phyloP scores from a whole-genome alignment of 2,888 invertebrate species.

The Dynastes grantii region DNA sequence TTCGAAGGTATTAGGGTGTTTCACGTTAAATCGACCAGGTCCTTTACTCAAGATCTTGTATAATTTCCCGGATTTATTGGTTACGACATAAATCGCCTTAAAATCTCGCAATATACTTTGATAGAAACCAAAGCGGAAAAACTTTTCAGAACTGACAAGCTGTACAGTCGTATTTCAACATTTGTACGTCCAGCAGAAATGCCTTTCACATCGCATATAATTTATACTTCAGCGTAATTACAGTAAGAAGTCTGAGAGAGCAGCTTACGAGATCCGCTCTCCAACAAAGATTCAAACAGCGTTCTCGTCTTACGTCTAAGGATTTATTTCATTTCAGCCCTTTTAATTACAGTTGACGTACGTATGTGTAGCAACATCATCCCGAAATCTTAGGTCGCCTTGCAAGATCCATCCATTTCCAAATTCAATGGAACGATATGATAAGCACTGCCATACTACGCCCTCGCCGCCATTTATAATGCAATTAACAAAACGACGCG shows the following conservation, averaged over 20 bases:
- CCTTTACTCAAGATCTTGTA: no score
- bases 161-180: no score
- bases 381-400: neutral
- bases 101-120: no score
- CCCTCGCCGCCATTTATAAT: conserved; percentile 9
- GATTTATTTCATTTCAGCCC: neutral
- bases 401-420: neutral
- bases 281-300: neutral
- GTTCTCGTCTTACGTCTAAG: neutral
- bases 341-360: neutral
- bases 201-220: neutral
- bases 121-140: no score
- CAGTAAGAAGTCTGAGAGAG: neutral
- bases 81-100: no score
- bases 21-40: no score
- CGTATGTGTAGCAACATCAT: neutral
- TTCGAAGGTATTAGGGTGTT: no score
- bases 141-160: no score
- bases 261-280: neutral
- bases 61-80: no score
- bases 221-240: conserved; percentile 17
- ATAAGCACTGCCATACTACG: neutral
- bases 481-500: conserved; percentile 24
- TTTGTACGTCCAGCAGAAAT: no score
- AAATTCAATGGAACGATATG: conserved; percentile 8